These are phyloP conservation scores for Apostichopus parvimensis DNA, from an alignment of 35 echinoderm and acorn worm genomes.

Conservation along the genomic window DNA sequence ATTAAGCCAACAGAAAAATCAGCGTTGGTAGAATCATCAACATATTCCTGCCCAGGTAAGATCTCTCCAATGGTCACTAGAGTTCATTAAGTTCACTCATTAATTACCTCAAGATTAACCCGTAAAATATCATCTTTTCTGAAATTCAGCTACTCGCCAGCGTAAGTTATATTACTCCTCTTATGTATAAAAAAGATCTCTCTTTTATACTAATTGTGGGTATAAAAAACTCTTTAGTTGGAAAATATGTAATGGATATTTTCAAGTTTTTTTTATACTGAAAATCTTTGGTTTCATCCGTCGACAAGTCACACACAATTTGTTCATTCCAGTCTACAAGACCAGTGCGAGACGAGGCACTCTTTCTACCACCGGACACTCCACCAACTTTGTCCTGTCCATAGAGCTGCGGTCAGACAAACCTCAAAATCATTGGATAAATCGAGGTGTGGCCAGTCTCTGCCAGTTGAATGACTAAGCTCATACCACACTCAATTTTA, in stretches of 20 bases:
- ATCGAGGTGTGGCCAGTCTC: constrained; percentile 88
- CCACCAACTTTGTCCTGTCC: constrained; percentile 93
- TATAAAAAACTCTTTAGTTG: too few relatives aligned
- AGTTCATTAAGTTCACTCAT: too few relatives aligned
- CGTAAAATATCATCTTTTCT: too few relatives aligned
- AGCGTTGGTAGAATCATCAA: constrained; percentile 5
- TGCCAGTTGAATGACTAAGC: constrained; percentile 82
- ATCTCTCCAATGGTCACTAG: not conserved
- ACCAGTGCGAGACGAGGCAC: constrained; percentile 92
- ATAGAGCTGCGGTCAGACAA: constrained; percentile 86
- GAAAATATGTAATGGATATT: not conserved
- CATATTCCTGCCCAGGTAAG: constrained; percentile 92
- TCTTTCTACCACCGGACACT: constrained; percentile 93
- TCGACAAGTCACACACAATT: too few relatives aligned
- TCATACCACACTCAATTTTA: not conserved
- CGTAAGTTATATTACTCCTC: too few relatives aligned
- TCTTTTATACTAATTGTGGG: too few relatives aligned
- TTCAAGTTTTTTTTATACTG: too few relatives aligned
- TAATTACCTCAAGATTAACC: too few relatives aligned
- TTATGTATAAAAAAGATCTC: too few relatives aligned
- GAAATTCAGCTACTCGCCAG: too few relatives aligned
- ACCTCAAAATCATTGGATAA: constrained; percentile 86
- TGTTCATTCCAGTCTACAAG: constrained; percentile 73
- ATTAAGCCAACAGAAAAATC: constrained; percentile 77
- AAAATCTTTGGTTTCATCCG: not conserved